Conservation (phyloP, 2,113 vertebrate genomes). For the Hippoglossus stenolepis region DNA sequence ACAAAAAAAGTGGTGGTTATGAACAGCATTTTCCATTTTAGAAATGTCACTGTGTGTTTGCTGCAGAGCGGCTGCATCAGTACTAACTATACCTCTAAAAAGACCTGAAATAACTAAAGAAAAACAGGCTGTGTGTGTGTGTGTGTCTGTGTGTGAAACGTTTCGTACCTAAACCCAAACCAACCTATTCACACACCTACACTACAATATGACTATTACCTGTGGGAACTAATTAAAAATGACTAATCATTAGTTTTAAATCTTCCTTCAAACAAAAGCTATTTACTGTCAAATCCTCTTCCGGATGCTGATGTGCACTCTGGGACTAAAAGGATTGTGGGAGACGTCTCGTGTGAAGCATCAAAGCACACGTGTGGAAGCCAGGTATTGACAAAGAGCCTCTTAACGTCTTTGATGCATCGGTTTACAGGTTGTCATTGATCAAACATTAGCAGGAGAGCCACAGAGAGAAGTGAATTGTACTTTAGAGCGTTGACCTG, state of each 20-base stretch:
- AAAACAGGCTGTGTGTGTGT: background rate
- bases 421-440: conserved; percentile 29
- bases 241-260: conserved; percentile 14
- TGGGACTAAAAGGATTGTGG: conserved; percentile 41
- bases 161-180: background rate
- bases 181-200: background rate
- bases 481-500: background rate
- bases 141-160: background rate
- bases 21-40: too few relatives aligned
- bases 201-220: conserved; percentile 1
- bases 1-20: too few relatives aligned
- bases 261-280: conserved; percentile 17
- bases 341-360: conserved; percentile 41
- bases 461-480: background rate
- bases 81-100: background rate
- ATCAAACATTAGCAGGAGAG: conserved; percentile 12
- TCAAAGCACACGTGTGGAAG: conserved; percentile 22
- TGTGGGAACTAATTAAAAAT: conserved; percentile 44
- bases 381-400: conserved; percentile 42
- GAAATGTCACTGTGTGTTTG: background rate
- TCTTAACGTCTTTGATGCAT: conserved; percentile 36
- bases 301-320: background rate
- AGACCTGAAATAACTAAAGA: background rate
- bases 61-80: background rate
- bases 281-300: conserved; percentile 29